Percentiles rank a stretch among this genome's conserved stretches.
phyloP scores from a whole-genome alignment of 2,888 invertebrate species.

The Trisateles emortualis region DNA sequence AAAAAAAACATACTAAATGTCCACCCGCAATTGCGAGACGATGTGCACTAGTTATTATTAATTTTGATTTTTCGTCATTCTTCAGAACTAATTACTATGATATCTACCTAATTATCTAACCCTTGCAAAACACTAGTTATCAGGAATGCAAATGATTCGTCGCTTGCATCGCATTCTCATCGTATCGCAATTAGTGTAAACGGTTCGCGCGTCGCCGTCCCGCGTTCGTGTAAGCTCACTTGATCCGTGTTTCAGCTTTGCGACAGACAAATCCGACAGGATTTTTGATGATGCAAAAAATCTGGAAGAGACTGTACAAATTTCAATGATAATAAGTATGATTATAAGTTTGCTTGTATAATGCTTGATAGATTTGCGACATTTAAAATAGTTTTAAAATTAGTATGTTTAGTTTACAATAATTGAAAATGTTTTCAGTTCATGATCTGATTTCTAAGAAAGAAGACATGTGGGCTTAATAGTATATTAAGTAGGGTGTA shows the following conservation, averaged over 20 bases:
- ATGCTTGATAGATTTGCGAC: no score
- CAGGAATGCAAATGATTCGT: conserved; percentile 50
- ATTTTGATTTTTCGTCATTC: no score
- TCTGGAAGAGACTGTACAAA: conserved; percentile 31
- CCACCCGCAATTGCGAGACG: no score
- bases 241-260: conserved; percentile 79
- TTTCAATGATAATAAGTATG: neutral
- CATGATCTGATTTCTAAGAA: no score
- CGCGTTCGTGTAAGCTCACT: conserved; percentile 72
- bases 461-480: no score
- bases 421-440: no score
- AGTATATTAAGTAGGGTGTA: no score
- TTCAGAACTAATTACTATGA: neutral
- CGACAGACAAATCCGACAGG: conserved; percentile 76
- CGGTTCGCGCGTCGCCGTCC: conserved; percentile 66
- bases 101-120: conserved; percentile 33
- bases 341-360: neutral
- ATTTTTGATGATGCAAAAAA: conserved; percentile 44
- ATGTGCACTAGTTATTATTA: no score
- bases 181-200: conserved; percentile 82
- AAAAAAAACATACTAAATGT: no score
- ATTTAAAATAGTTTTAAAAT: no score
- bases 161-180: conserved; percentile 59
- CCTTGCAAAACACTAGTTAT: conserved; percentile 44
- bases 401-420: no score